Percentiles rank a stretch among this genome's conserved stretches.
These are phyloP conservation scores for Chloroceryle inda DNA, from an alignment of 2,797 vertebrate genomes.

Conservation along the genomic window DNA sequence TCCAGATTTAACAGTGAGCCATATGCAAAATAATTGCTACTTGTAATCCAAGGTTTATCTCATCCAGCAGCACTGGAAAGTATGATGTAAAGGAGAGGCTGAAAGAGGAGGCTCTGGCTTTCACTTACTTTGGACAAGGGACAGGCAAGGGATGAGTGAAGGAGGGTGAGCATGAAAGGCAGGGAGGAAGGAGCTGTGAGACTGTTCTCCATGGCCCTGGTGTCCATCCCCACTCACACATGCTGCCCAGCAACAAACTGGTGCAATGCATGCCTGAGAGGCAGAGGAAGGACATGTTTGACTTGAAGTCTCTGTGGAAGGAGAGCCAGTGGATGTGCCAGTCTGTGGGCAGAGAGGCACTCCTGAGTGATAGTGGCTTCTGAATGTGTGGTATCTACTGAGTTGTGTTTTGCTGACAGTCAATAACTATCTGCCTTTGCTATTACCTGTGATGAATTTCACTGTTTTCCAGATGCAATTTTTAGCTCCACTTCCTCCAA, in stretches of 20 bases:
- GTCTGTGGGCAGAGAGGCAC: neutral
- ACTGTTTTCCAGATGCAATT: neutral
- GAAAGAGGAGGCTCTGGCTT: neutral
- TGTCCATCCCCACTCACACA: neutral
- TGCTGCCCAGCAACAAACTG: neutral
- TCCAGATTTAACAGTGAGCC: constrained; percentile 36
- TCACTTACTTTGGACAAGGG: neutral
- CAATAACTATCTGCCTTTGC: neutral
- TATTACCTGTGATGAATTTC: neutral
- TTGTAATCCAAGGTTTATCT: neutral
- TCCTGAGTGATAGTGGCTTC: neutral
- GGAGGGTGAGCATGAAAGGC: neutral
- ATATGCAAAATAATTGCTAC: neutral
- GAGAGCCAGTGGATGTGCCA: neutral
- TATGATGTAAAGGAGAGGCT: neutral
- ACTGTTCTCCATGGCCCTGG: neutral
- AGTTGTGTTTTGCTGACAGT: neutral
- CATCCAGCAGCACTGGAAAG: neutral
- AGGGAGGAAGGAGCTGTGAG: neutral
- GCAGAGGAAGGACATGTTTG: neutral
- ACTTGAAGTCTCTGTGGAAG: neutral
- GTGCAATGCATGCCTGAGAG: fast-evolving
- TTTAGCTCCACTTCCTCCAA: neutral
- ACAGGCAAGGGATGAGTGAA: neutral
- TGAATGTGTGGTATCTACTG: neutral